Base-by-base conservation (phyloP, 2,888 invertebrate species). In the Dolichopus griseipennis region DNA sequence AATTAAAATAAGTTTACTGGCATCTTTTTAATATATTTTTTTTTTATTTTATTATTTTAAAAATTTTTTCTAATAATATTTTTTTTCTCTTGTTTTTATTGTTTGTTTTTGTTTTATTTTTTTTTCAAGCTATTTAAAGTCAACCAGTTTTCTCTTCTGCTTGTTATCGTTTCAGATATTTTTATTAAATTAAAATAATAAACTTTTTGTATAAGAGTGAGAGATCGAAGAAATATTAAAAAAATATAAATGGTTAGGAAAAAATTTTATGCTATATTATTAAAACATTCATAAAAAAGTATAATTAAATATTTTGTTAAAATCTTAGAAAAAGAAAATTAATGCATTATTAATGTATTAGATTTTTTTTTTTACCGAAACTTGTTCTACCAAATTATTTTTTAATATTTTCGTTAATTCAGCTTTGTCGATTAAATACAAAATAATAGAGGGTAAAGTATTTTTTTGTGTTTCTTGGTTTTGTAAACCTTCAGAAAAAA, bases 91-190 rank as follows among this genome's bases (percentile, higher is more conserved):
- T 61, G 20, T 63, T 63, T 63, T 62, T 37, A 37, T 62, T 62
- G 21, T 62, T 62, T 63, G 22, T 27, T 27, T 63, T 63, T 27
- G 63, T 27, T 63, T 27, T 27, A 27, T 63, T 27, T 63, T 63
- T 63, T 27, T 52, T 52, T 52, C 18, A 52, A 52, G 52, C 52
- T 52, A 52, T 52, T 52, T 52, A 52, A 52, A 52, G 52, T 52
- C 52, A 52, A 52, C 52, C 52, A 52, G 52, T 62, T 63, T 63
- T 63, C 63, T 63, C 27, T 22, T 63, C 63, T 63, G 63, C 63
- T 63, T 63, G 27, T 63, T 63, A 63, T 63, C 63, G 63, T 63
- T 63, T 63, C 63, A 63, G 63, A 63, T 63, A 27, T 63, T 63
- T 52, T 15, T 15, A 52, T 15, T 18, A 52, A 52, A 52, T 52